Conservation (phyloP, 2,113 vertebrate species). For the Leptobrachium leishanense region DNA sequence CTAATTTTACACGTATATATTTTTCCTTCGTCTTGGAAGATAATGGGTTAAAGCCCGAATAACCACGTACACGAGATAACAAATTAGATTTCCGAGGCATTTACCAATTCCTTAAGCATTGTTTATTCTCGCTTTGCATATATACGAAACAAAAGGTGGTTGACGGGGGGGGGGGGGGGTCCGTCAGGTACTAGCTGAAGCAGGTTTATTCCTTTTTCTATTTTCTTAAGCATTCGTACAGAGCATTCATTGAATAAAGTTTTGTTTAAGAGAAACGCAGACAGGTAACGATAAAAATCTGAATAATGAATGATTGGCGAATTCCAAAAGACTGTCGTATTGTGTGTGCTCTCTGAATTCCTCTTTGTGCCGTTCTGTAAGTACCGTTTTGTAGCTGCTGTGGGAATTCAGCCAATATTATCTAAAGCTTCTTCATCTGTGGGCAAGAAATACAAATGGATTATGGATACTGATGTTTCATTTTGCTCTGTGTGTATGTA, state of each 20-base stretch:
- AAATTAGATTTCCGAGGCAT: too few species aligned
- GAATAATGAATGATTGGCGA: conserved; percentile 40
- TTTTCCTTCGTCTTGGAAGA: too few species aligned
- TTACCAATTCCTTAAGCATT: too few species aligned
- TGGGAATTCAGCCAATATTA: background rate
- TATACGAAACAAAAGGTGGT: background rate
- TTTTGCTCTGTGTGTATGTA: conserved; percentile 10
- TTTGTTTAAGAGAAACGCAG: conserved; percentile 36
- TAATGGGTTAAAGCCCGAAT: too few species aligned
- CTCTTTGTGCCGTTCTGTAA: conserved; percentile 17
- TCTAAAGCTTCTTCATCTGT: conserved; percentile 7
- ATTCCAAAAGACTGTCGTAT: conserved; percentile 11
- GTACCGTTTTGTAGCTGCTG: conserved; percentile 34
- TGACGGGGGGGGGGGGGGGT: accelerated
- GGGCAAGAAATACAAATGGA: conserved; percentile 46
- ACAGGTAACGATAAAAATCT: conserved; percentile 43
- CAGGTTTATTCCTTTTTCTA: background rate
- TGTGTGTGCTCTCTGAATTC: conserved; percentile 1
- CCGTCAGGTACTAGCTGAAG: background rate
- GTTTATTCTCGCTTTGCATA: background rate
- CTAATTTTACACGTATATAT: too few species aligned
- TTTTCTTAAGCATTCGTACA: background rate
- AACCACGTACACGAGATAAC: too few species aligned
- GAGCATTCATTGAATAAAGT: conserved; percentile 32
- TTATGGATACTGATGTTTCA: conserved; percentile 46